Evolutionary conservation across 2,888 invertebrate genomes (phyloP).

Genomic region (Aradus depressus): DNA sequence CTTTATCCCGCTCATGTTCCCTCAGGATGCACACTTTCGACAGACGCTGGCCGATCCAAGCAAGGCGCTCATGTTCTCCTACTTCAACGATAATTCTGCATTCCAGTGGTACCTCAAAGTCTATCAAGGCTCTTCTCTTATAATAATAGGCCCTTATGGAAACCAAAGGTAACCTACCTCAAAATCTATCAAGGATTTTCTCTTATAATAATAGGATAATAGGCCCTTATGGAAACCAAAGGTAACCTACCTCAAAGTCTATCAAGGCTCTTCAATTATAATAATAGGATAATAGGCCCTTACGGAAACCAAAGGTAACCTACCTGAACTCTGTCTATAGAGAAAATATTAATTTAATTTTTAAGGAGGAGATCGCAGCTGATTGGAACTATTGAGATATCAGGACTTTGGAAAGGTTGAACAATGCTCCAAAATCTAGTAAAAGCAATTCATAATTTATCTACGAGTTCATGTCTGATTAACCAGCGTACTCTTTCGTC

Average conservation of each 20-base stretch:
- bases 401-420: too few relatives aligned
- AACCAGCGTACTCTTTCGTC: too few relatives aligned
- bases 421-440: too few relatives aligned
- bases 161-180: slow-evolving; percentile 39
- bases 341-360: too few relatives aligned
- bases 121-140: slow-evolving; percentile 51
- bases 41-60: slow-evolving; percentile 39
- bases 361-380: too few relatives aligned
- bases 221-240: slow-evolving; percentile 47
- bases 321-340: neutral
- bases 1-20: slow-evolving; percentile 54
- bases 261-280: slow-evolving; percentile 52
- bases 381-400: too few relatives aligned
- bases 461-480: too few relatives aligned
- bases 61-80: slow-evolving; percentile 63
- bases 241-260: slow-evolving; percentile 39
- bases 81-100: slow-evolving; percentile 61
- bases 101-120: slow-evolving; percentile 55
- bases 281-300: slow-evolving; percentile 54
- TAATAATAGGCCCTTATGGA: slow-evolving; percentile 58
- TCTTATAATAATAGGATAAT: slow-evolving; percentile 49
- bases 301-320: slow-evolving; percentile 39
- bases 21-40: slow-evolving; percentile 36
- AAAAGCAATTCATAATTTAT: too few relatives aligned
- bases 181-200: slow-evolving; percentile 48